phyloP scores from a whole-genome alignment of 2,888 invertebrate genomes.

The Diachrysia chrysitis region DNA sequence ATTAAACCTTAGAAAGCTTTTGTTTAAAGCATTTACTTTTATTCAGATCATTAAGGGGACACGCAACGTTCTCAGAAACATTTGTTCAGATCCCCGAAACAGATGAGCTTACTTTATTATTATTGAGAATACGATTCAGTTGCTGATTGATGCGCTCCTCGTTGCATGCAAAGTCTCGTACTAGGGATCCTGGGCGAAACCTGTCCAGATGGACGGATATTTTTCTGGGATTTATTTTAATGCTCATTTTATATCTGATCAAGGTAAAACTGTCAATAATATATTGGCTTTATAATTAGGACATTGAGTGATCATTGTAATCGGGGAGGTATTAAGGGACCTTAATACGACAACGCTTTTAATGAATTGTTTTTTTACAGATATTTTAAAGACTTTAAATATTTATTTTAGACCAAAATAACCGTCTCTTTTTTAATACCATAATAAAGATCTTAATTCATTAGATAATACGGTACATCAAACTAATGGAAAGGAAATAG shows the following conservation, averaged over 20 bases:
- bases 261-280: conserved; percentile 39
- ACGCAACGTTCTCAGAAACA: conserved; percentile 76
- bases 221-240: conserved; percentile 46
- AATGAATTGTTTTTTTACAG: neutral
- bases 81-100: conserved; percentile 75
- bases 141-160: conserved; percentile 73
- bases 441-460: neutral
- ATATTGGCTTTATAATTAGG: conserved; percentile 33
- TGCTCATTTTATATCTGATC: conserved; percentile 35
- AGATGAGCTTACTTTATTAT: conserved; percentile 77
- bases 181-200: conserved; percentile 46
- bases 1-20: conserved; percentile 58
- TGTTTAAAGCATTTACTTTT: conserved; percentile 58
- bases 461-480: neutral
- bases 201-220: conserved; percentile 31
- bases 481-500: neutral
- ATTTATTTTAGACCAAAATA: neutral
- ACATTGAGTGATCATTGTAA: neutral
- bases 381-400: neutral
- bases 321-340: neutral
- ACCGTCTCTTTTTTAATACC: neutral
- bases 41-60: conserved; percentile 59
- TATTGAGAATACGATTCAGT: conserved; percentile 69
- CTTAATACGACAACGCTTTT: neutral
- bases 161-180: conserved; percentile 68